Evolutionary conservation across 2,113 vertebrate genomes (phyloP).

Genomic region (Corythaeola cristata): DNA sequence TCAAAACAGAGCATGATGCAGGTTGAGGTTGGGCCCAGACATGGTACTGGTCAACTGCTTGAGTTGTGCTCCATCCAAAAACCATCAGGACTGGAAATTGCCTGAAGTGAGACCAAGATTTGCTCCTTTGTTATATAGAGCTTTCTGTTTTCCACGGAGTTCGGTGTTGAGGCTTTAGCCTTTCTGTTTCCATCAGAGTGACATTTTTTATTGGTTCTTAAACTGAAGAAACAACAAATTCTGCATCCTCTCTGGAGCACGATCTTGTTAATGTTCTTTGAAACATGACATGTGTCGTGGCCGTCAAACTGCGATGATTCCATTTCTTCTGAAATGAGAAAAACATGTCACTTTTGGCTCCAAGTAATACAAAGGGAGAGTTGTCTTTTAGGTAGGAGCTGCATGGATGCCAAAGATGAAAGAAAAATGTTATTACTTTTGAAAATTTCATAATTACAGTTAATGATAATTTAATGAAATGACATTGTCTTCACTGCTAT

Average conservation of each 20-base stretch:
- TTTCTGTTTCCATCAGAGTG: neutral
- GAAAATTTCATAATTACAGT: conserved; percentile 59
- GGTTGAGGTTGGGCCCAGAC: neutral
- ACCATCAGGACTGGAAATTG: neutral
- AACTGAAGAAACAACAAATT: conserved; percentile 34
- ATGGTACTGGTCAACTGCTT: neutral
- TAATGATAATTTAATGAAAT: conserved; percentile 59
- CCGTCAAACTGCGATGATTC: conserved; percentile 11
- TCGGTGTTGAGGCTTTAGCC: neutral
- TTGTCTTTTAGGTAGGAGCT: neutral
- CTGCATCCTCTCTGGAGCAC: neutral
- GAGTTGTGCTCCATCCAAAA: neutral
- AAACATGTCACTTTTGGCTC: conserved; percentile 35
- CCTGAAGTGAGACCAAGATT: neutral
- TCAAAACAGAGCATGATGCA: neutral
- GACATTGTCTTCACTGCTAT: conserved; percentile 17
- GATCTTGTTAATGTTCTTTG: conserved; percentile 33
- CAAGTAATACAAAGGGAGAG: neutral
- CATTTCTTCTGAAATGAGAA: conserved; percentile 25
- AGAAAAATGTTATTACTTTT: conserved; percentile 50
- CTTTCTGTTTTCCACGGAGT: neutral
- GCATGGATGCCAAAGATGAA: conserved; percentile 15
- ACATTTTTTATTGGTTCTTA: conserved; percentile 2
- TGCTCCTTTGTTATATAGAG: neutral
- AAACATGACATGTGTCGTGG: conserved; percentile 9